Evolutionary conservation across 2,113 vertebrate genomes (phyloP), one percentile per base, ranked within the genome.

Genomic region (Todiramphus saurophagus): DNA sequence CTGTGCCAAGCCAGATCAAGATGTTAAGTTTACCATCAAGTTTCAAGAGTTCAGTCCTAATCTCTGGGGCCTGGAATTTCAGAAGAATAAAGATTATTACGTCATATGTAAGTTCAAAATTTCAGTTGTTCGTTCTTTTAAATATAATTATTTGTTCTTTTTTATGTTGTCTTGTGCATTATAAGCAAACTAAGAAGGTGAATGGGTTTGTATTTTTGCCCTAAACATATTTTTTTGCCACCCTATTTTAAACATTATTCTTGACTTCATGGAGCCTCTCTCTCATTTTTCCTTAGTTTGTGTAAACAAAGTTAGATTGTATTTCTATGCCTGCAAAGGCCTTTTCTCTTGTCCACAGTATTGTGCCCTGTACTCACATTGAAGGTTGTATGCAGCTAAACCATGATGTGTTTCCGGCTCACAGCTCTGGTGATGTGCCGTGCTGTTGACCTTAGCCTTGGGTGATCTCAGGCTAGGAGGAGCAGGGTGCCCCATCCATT

Each of bases 1-100:
- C 98, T 99, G 99, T 90, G 99, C 99, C 97, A 99, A 98, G 90
- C 99, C 99, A 82, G 99, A 99, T 98, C 99, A 99, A 98, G 99
- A 99, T 70, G 99, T 99, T 95, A 99, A 99, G 96, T 99, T 99
- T 98, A 99, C 99, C 76, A 99, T 99, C 97, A 99, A 99, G 98
- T 99, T 99, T 97, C 99, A 99, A 97, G 99, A 99, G 97, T 99
- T 99, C 98, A 99, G 99, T 97, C 99, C 99, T 89, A 99, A 99
- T 91, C 98, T 99, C 31, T 99, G 99, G 99, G 99, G 99, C 56
- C 97, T 99, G 96, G 99, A 99, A 98, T 99, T 99, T 98, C 98
- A 99, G 98, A 99, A 98, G 97, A 99, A 99, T 91, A 99, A 97
- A 96, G 99, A 99, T 97, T 99, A 99, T 98, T 99, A 99, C 98